Conservation (phyloP, 2,888 invertebrate genomes). For the Acanthosepion lycidas region DNA sequence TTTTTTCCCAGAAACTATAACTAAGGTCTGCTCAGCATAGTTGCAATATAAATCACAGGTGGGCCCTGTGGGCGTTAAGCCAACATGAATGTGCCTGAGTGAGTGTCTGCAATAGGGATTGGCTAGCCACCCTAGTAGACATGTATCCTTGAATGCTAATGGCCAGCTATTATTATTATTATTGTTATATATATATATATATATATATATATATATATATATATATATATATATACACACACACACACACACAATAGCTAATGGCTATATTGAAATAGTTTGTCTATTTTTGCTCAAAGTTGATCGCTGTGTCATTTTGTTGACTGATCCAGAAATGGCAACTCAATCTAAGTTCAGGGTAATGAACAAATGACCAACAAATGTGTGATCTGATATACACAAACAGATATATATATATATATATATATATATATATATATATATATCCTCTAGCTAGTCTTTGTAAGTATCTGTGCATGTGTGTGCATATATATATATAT, state of each 20-base stretch:
- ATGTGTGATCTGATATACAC: background rate
- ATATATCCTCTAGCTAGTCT: background rate
- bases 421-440: constrained; percentile 2
- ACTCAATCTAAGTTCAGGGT: background rate
- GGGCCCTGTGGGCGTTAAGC: too few species aligned
- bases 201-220: background rate
- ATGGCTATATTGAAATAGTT: background rate
- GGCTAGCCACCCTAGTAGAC: too few species aligned
- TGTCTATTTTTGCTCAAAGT: background rate
- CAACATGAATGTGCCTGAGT: too few species aligned
- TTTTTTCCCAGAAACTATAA: too few species aligned
- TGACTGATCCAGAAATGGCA: background rate
- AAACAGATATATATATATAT: background rate
- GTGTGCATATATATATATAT: background rate
- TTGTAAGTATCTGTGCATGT: background rate
- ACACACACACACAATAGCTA: background rate
- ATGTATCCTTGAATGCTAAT: too few species aligned
- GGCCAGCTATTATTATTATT: too few species aligned
- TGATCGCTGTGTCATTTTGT: background rate
- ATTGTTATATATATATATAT: too few species aligned
- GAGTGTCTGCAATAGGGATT: too few species aligned
- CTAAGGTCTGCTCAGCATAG: too few species aligned
- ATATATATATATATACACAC: background rate
- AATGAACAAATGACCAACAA: background rate
- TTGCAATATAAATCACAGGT: too few species aligned